Evolutionary conservation across 2,113 vertebrate species (phyloP), one percentile per base, ranked within the genome.

Genomic region (Platysteira castanea): DNA sequence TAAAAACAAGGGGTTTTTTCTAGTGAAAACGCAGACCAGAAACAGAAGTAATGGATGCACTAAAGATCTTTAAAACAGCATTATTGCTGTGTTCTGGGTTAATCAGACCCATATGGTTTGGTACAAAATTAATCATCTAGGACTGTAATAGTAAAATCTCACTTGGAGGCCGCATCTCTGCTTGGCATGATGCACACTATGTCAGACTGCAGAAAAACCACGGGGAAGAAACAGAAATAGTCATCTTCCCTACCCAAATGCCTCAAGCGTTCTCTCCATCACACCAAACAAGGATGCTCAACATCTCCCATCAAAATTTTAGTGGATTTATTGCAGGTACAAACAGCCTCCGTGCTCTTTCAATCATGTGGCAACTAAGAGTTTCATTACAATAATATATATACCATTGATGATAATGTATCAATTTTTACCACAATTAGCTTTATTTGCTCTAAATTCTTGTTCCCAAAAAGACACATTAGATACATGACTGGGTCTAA

Each of bases 61-160:
- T 93, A 28, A 53, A 81, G 86, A 89, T 74, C 79, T 95, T 93
- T 84, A 77, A 90, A 96, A 84, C 30, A 63, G 64, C 84, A 91
- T 95, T 92, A 87, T 39, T 79, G 59, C 82, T 88, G 17, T 79
- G 52, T 79, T 95, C 77, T 30, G 78, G 77, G 81, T 86, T 95
- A 96, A 92, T 92, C 80, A 89, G 89, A 52, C 60, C 91, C 80
- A 18, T 75, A 87, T 44, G n/a, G 67, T 91, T 91, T 76, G 77
- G 89, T 87, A 94, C 74, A 84, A 76, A 97, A 96, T 96, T 91
- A 96, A 95, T 95, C 84, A 96, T 92, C 84, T 82, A 93, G 20
- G 71, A 93, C 89, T n/a, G 49, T 9, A 89, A 91, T 64, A 96
- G 93, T 82, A 61, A 87, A 92, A 59, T 85, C 95, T 73, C 78